Base-by-base conservation (phyloP, 2,113 vertebrate species). In the Calidris pugnax region DNA sequence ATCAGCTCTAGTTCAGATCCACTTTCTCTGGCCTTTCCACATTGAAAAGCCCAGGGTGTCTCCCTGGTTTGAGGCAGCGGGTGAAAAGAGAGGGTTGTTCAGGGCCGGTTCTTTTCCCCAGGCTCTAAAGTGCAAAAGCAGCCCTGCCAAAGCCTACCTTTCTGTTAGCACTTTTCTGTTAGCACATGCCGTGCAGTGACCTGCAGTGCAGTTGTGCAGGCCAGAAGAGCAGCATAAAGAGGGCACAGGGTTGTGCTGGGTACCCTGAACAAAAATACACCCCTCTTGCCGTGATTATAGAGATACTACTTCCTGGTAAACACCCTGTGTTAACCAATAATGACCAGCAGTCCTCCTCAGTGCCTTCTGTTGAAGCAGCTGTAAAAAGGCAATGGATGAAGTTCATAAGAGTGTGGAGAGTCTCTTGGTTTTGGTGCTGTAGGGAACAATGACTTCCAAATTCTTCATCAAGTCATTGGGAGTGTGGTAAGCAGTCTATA, bases 141-240 rank as follows among this genome's bases (percentile, higher is more conserved):
- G 53, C 22, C 37, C 8, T 11, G 4, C 30, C 24, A 9, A 39
- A 69, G 19, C n/a, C n/a, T 30, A 3, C 4, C 35, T 33, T 11
- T 23, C 1, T 1, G 0, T 20, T 39, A n/a, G 28, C 7, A 1
- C n/a, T n/a, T 33, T 11, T 23, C 1, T 1, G 0, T 20, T 39
- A n/a, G 28, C 7, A 1, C 7, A 2, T 12, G 17, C n/a, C 1
- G 0, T 48, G 39, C 30, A 0, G 13, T 41, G 32, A 23, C 16
- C 63, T 43, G 2, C 32, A 19, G 14, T 35, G 4, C 30, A 3
- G 26, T 19, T 60, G n/a, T 43, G 20, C 39, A 66, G 39, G 14
- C 16, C 14, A 2, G 35, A 73, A 45, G 1, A 14, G 20, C 30
- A 17, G 8, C 1, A 0, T 41, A 15, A 75, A 67, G 50, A 67